A percentile compares a stretch with the other conserved stretches of the same genome.
phyloP scores from a whole-genome alignment of 2,888 invertebrate species.

The Ectemnius cavifrons region DNA sequence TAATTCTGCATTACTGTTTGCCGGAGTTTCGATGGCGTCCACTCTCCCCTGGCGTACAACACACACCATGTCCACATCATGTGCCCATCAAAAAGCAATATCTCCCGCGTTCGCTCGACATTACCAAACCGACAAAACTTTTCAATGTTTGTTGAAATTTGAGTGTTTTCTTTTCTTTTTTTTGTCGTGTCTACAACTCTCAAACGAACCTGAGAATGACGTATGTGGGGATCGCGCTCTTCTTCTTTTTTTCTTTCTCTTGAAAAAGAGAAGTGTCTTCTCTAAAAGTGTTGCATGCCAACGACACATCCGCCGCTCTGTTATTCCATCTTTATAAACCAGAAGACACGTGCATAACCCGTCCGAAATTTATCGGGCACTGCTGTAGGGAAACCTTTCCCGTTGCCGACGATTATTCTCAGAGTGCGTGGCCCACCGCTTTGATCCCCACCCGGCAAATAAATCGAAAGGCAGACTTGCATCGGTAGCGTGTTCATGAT shows the following conservation, averaged over 20 bases:
- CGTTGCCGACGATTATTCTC: slow-evolving; percentile 52
- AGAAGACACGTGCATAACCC: neutral
- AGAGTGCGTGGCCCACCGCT: slow-evolving; percentile 40
- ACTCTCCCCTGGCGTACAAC: slow-evolving; percentile 1
- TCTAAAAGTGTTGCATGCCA: slow-evolving; percentile 1
- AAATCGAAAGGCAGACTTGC: slow-evolving; percentile 36
- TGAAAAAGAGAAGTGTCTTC: neutral
- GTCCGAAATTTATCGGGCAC: slow-evolving; percentile 47
- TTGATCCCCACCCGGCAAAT: slow-evolving; percentile 50
- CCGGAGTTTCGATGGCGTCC: neutral
- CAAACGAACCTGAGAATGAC: neutral
- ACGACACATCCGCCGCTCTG: neutral
- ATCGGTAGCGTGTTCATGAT: neutral
- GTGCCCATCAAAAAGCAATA: slow-evolving; percentile 4
- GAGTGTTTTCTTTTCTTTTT: neutral
- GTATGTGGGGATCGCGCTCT: neutral
- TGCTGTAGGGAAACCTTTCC: slow-evolving; percentile 38
- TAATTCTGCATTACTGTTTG: slow-evolving; percentile 10
- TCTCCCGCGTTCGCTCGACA: neutral
- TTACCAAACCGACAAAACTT: neutral
- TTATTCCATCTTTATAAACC: neutral
- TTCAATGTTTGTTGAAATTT: neutral
- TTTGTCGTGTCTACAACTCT: neutral
- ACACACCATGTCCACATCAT: neutral
- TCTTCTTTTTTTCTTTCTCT: neutral